Conservation (phyloP, 2,888 invertebrate genomes). For the Helleia helle region DNA sequence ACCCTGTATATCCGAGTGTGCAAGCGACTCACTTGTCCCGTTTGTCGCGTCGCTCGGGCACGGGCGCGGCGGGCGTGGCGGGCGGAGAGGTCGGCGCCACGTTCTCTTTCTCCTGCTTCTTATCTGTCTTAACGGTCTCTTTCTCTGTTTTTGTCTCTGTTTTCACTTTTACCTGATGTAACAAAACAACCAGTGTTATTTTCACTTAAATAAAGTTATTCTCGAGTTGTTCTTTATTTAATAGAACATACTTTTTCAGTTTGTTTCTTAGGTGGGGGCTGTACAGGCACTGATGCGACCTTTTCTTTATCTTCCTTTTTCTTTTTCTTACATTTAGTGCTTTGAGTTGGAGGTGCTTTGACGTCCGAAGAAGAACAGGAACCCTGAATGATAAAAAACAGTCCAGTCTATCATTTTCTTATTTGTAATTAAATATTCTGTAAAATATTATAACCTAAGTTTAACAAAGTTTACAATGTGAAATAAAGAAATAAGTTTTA, state of each 20-base stretch:
- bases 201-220: no score
- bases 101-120: slow-evolving; percentile 67
- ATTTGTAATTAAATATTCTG: not conserved
- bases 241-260: slow-evolving; percentile 59
- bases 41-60: slow-evolving; percentile 38
- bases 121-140: slow-evolving; percentile 46
- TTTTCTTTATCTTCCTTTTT: slow-evolving; percentile 53
- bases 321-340: slow-evolving; percentile 75
- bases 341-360: slow-evolving; percentile 81
- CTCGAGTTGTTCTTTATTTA: no score
- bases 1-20: no score
- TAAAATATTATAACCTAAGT: not conserved
- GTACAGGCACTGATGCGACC: slow-evolving; percentile 35
- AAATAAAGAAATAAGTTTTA: no score
- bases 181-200: no score
- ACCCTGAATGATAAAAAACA: slow-evolving; percentile 58
- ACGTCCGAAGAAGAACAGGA: slow-evolving; percentile 91
- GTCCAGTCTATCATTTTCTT: no score
- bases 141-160: slow-evolving; percentile 49
- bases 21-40: slow-evolving; percentile 53
- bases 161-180: slow-evolving; percentile 45
- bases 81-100: slow-evolving; percentile 59
- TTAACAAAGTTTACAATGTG: no score
- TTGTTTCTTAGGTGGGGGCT: slow-evolving; percentile 41
- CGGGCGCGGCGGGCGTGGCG: slow-evolving; percentile 39